These are phyloP conservation scores for Trichoplax adhaerens DNA, from an alignment of 37 sponge, comb jelly and placozoan species.

Conservation along the genomic window DNA sequence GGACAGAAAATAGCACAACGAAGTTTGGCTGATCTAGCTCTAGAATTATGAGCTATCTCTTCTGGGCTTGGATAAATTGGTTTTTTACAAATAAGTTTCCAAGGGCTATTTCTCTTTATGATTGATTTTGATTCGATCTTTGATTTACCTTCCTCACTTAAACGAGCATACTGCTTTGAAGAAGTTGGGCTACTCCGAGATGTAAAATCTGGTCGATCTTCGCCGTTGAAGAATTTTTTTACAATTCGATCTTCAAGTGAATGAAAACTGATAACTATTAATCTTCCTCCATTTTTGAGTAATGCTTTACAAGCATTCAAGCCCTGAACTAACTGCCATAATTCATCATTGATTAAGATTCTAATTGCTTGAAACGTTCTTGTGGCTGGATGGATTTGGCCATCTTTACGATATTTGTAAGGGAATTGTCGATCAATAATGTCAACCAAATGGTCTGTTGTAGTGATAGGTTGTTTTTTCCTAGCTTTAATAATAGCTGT, in stretches of 20 bases:
- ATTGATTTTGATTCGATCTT: too few relatives aligned
- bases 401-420: constrained; percentile 7
- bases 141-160: too few relatives aligned
- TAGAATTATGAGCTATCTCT: constrained; percentile 11
- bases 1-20: not conserved
- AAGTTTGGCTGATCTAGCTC: constrained; percentile 26
- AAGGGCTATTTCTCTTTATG: too few relatives aligned
- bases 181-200: too few relatives aligned
- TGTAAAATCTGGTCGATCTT: not conserved
- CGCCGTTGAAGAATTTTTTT: constrained; percentile 12
- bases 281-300: constrained; percentile 8
- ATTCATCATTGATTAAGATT: constrained; percentile 17
- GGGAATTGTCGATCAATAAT: constrained; percentile 3
- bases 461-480: constrained; percentile 4
- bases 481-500: constrained; percentile 11
- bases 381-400: constrained; percentile 20
- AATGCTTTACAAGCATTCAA: not conserved
- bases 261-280: constrained; percentile 25
- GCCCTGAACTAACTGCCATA: constrained; percentile 14
- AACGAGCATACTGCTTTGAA: too few relatives aligned
- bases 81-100: too few relatives aligned
- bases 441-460: constrained; percentile 7
- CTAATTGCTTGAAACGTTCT: constrained; percentile 33
- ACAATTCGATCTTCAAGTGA: constrained; percentile 34
- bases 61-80: not conserved